These are phyloP conservation scores for Parapsyche elsis DNA, from an alignment of 1,140 invertebrate species.

Conservation along the genomic window DNA sequence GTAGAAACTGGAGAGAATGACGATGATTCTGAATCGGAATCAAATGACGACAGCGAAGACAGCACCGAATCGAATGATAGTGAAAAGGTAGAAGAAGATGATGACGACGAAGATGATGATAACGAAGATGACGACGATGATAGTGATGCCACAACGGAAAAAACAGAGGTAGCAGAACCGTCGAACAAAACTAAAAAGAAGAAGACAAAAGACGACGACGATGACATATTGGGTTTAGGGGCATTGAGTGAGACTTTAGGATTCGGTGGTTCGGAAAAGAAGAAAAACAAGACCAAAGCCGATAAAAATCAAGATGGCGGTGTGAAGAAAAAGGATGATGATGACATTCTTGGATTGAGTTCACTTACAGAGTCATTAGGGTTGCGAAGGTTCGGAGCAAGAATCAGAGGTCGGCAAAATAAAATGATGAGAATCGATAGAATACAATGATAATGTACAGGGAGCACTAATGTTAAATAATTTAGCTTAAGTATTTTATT, in stretches of 20 bases:
- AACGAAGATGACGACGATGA: slow-evolving; percentile 43
- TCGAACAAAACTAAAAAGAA: slow-evolving; percentile 52
- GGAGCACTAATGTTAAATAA: slow-evolving; percentile 53
- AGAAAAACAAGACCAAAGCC: slow-evolving; percentile 59
- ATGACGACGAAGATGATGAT: slow-evolving; percentile 57
- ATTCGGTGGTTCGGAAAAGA: slow-evolving; percentile 58
- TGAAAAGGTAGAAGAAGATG: slow-evolving; percentile 38
- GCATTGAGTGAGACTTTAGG: slow-evolving; percentile 58
- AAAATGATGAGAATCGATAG: slow-evolving; percentile 66
- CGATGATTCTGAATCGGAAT: slow-evolving; percentile 4
- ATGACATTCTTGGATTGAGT: slow-evolving; percentile 43
- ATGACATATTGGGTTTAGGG: slow-evolving; percentile 53
- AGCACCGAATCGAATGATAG: slow-evolving; percentile 24
- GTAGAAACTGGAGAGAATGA: slow-evolving; percentile 51
- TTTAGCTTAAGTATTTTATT: slow-evolving; percentile 57
- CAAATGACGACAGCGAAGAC: slow-evolving; percentile 51
- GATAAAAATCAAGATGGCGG: slow-evolving; percentile 18
- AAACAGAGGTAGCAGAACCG: slow-evolving; percentile 53
- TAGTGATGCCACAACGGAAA: slow-evolving; percentile 57
- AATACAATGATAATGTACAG: slow-evolving; percentile 58
- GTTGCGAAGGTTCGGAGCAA: slow-evolving; percentile 48
- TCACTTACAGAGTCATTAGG: slow-evolving; percentile 48
- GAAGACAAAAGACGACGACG: slow-evolving; percentile 53
- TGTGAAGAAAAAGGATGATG: slow-evolving; percentile 51
- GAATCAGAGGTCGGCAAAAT: slow-evolving; percentile 63